Percentiles rank a stretch among this genome's conserved stretches.
phyloP scores from a whole-genome alignment of 1,140 invertebrate species.

The Euglossa dilemma region DNA sequence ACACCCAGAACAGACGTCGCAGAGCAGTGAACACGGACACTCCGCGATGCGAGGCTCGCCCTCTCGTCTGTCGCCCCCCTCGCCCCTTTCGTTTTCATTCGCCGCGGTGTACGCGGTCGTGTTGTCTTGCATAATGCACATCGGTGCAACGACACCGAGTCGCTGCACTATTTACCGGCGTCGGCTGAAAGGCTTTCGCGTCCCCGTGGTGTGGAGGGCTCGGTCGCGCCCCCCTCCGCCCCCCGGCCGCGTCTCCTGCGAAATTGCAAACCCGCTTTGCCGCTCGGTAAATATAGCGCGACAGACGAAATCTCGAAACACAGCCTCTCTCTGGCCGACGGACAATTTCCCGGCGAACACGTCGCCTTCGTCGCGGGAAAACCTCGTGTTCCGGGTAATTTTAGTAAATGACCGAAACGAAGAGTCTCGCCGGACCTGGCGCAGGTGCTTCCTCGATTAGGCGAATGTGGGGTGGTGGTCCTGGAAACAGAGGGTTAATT shows the following conservation, averaged over 20 bases:
- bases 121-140: conserved; percentile 33
- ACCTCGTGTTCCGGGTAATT: neutral
- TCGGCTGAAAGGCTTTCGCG: conserved; percentile 14
- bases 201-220: neutral
- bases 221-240: neutral
- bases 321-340: neutral
- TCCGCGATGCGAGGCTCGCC: neutral
- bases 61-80: neutral
- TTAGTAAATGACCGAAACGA: neutral
- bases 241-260: neutral
- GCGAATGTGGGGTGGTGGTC: too few species aligned
- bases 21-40: neutral
- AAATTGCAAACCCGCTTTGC: conserved; percentile 22
- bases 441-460: neutral
- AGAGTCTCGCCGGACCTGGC: neutral
- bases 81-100: neutral
- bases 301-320: conserved; percentile 5
- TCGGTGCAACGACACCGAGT: conserved; percentile 23
- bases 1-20: neutral
- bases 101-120: neutral
- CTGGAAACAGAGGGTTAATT: too few species aligned
- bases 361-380: neutral
- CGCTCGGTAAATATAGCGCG: conserved; percentile 10
- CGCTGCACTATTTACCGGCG: conserved; percentile 1
- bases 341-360: neutral